Conservation (phyloP, 2,888 invertebrate genomes). For the Halictus quadricinctus region DNA sequence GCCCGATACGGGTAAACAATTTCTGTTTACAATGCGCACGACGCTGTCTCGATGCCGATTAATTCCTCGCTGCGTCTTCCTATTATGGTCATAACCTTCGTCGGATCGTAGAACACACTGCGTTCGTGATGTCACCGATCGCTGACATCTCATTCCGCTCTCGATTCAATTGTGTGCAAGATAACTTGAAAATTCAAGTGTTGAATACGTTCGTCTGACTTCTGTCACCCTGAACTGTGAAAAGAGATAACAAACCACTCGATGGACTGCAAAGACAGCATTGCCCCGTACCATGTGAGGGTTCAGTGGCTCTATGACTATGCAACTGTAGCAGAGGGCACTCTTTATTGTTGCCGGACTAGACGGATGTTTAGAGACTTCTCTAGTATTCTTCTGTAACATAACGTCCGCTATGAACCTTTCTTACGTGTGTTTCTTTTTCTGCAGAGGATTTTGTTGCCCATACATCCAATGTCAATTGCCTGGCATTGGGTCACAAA, state of each 20-base stretch:
- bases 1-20: slow-evolving; percentile 46
- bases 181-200: background rate
- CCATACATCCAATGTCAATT: slow-evolving; percentile 94
- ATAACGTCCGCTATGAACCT: background rate
- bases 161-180: background rate
- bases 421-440: slow-evolving; percentile 25
- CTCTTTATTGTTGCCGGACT: background rate
- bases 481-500: slow-evolving; percentile 94
- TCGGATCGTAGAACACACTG: slow-evolving; percentile 15
- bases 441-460: slow-evolving; percentile 92
- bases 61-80: slow-evolving; percentile 48
- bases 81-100: slow-evolving; percentile 65
- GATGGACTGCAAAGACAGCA: background rate
- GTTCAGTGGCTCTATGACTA: background rate
- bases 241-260: background rate
- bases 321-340: background rate
- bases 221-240: background rate
- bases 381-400: background rate
- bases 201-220: background rate
- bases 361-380: background rate
- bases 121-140: slow-evolving; percentile 26
- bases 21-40: slow-evolving; percentile 53
- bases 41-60: background rate
- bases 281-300: background rate
- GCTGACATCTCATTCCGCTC: slow-evolving; percentile 18